phyloP scores from a whole-genome alignment of 2,113 vertebrate species.

The Elachura formosa region DNA sequence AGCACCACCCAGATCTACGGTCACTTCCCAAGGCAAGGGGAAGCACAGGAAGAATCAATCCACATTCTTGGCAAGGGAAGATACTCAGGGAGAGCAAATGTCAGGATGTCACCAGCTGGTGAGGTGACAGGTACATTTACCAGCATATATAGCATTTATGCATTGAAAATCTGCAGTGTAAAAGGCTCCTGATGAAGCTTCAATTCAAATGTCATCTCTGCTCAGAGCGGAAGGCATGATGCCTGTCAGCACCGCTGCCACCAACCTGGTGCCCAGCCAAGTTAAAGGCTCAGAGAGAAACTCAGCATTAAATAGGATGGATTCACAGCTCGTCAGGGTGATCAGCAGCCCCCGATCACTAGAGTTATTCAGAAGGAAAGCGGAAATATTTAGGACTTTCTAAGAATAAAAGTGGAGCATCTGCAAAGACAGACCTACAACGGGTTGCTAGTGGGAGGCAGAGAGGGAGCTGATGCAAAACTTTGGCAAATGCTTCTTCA shows the following conservation, averaged over 20 bases:
- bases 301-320: not conserved
- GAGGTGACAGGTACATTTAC: not conserved
- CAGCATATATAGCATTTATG: not conserved
- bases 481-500: not conserved
- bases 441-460: conserved; percentile 7
- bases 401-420: conserved; percentile 52
- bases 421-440: conserved; percentile 37
- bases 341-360: not conserved
- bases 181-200: conserved; percentile 1
- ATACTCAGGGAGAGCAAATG: not conserved
- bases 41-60: not conserved
- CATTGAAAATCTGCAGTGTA: not conserved
- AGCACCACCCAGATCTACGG: not conserved
- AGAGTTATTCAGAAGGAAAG: not conserved
- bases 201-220: conserved; percentile 36
- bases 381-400: conserved; percentile 42
- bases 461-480: not conserved
- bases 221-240: not conserved
- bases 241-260: conserved; percentile 14
- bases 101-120: not conserved
- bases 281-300: not conserved
- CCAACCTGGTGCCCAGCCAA: not conserved
- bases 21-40: not conserved
- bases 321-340: not conserved
- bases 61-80: not conserved